phyloP scores from a whole-genome alignment of 2,888 invertebrate species.

The Hoplodrina blanda region DNA sequence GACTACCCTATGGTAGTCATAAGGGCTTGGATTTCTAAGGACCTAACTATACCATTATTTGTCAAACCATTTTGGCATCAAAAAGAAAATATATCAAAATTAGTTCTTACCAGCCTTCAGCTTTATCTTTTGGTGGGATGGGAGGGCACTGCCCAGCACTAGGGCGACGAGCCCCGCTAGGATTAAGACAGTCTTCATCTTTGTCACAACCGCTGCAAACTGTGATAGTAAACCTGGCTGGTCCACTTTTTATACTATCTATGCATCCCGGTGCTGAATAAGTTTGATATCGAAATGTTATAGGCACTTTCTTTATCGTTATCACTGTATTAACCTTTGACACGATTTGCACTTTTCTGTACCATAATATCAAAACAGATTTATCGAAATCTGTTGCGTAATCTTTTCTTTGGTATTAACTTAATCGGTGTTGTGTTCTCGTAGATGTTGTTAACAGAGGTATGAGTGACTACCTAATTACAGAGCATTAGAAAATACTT shows the following conservation, averaged over 20 bases:
- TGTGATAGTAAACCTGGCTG: slow-evolving; percentile 54
- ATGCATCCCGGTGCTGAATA: neutral
- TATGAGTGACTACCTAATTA: neutral
- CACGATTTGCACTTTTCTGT: slow-evolving; percentile 20
- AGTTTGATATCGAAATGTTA: slow-evolving; percentile 7
- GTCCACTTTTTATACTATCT: slow-evolving; percentile 48
- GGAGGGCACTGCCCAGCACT: slow-evolving; percentile 66
- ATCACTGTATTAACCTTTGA: slow-evolving; percentile 36
- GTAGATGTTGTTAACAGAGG: neutral
- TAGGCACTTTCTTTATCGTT: slow-evolving; percentile 28
- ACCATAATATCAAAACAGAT: slow-evolving; percentile 14
- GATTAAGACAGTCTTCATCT: slow-evolving; percentile 79
- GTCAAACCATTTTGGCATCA: too few relatives aligned
- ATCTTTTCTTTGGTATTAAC: slow-evolving; percentile 15
- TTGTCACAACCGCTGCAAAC: slow-evolving; percentile 67
- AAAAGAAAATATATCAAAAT: neutral
- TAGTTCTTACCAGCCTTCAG: slow-evolving; percentile 43
- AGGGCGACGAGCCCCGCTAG: slow-evolving; percentile 75
- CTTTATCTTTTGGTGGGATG: slow-evolving; percentile 62
- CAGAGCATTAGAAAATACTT: neutral
- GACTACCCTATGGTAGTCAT: too few relatives aligned
- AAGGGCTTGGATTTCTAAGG: too few relatives aligned
- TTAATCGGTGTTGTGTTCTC: neutral
- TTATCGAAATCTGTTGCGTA: slow-evolving; percentile 21
- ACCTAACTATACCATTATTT: too few relatives aligned